These are phyloP conservation scores for Microplitis demolitor DNA, from an alignment of 1,140 invertebrate species.

Conservation along the genomic window DNA sequence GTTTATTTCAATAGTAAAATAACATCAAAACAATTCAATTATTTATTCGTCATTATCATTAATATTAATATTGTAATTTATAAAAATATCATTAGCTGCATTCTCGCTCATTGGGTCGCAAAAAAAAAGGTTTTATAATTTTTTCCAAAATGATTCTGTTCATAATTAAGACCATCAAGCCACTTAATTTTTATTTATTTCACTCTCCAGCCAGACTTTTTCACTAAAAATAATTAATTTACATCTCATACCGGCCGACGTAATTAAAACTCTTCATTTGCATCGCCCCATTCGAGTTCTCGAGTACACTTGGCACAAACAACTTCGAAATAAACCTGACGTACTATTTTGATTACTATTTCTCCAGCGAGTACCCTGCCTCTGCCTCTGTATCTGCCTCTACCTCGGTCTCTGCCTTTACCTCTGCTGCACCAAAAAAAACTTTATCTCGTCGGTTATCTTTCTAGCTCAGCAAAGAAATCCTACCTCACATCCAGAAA, in stretches of 20 bases:
- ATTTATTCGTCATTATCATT: not conserved
- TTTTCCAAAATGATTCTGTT: not conserved
- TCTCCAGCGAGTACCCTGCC: not conserved
- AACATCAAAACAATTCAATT: not conserved
- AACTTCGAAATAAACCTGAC: constrained; percentile 7
- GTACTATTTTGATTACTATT: constrained; percentile 10
- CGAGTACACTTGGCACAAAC: constrained; percentile 13
- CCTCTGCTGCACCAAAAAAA: not conserved
- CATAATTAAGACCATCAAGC: constrained; percentile 16
- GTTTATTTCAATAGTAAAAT: not conserved
- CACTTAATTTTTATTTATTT: constrained; percentile 15
- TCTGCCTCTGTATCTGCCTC: not conserved
- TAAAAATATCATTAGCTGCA: too few relatives aligned
- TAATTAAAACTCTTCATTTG: constrained; percentile 29
- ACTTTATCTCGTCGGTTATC: not conserved
- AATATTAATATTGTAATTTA: too few relatives aligned
- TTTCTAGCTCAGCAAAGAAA: not conserved
- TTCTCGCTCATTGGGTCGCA: too few relatives aligned
- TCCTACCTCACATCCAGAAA: too few relatives aligned
- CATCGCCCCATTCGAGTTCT: constrained; percentile 14
- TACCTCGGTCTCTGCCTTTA: not conserved
- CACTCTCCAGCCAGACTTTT: constrained; percentile 3
- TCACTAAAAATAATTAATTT: constrained; percentile 23
- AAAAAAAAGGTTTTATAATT: not conserved
- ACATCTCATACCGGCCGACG: constrained; percentile 6